A percentile compares a stretch with the other conserved stretches of the same genome.
Conservation (phyloP, 2,888 invertebrate genomes). For the Harpagoxenus sublaevis region DNA sequence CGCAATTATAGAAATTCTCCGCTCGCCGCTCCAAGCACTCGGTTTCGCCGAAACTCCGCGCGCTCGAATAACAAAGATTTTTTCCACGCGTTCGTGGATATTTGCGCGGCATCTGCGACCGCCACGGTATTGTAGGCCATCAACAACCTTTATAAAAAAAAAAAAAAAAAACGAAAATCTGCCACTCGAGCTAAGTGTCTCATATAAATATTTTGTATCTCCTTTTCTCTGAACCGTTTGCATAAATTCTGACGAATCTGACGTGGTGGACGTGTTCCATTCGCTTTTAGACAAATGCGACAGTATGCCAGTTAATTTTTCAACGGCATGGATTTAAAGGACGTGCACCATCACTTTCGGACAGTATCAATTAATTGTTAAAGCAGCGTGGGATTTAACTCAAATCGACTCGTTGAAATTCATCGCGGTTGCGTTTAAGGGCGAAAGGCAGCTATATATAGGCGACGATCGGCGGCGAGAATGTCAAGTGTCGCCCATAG, state of each 20-base stretch:
- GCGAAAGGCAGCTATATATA: background rate
- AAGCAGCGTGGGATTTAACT: conserved; percentile 24
- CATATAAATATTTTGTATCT: background rate
- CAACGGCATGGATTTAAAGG: conserved; percentile 8
- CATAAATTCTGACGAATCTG: background rate
- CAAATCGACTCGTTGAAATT: conserved; percentile 26
- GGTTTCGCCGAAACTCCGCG: conserved; percentile 64
- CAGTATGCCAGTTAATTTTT: conserved; percentile 24
- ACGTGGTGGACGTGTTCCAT: background rate
- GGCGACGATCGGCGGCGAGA: conserved; percentile 8
- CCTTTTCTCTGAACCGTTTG: background rate
- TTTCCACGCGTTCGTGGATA: conserved; percentile 12
- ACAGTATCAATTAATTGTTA: conserved; percentile 18
- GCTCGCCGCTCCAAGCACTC: conserved; percentile 57
- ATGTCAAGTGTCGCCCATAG: conserved; percentile 13
- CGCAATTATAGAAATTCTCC: conserved; percentile 81
- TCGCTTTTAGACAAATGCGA: conserved; percentile 11
- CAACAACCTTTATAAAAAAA: too few species aligned
- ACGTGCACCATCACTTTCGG: background rate
- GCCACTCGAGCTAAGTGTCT: background rate
- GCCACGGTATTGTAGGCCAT: background rate
- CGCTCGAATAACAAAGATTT: conserved; percentile 25
- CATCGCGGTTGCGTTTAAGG: conserved; percentile 5
- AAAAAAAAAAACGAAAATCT: background rate
- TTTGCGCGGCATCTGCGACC: conserved; percentile 38